Percentiles rank a stretch among this genome's conserved stretches.
Evolutionary conservation across 2,797 vertebrate genomes (phyloP).

Genomic region (Alca torda): DNA sequence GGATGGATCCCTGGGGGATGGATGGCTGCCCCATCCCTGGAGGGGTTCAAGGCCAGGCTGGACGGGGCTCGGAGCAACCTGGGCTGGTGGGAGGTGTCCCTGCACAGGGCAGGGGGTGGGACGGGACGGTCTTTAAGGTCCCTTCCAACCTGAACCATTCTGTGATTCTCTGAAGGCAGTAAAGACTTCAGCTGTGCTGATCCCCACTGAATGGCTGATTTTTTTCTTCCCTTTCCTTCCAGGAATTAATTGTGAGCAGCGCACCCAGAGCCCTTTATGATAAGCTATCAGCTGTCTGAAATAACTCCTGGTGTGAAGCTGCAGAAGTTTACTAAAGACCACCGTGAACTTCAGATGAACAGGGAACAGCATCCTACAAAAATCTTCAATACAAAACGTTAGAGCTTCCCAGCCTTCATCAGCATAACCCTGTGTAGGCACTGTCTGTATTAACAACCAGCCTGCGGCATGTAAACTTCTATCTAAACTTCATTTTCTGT

Average conservation of each 20-base stretch:
- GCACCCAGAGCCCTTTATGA: fast-evolving
- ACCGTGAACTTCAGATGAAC: neutral
- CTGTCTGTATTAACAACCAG: too few relatives aligned
- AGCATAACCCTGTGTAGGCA: fast-evolving
- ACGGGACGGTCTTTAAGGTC: neutral
- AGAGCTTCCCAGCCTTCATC: fast-evolving
- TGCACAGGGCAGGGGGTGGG: neutral
- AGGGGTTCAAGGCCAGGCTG: neutral
- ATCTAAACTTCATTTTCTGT: neutral
- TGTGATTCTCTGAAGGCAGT: fast-evolving
- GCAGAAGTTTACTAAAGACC: fast-evolving
- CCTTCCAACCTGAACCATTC: neutral
- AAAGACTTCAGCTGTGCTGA: fast-evolving
- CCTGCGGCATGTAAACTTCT: fast-evolving
- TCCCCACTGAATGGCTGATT: fast-evolving
- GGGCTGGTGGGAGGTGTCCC: neutral
- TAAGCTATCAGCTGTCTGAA: neutral
- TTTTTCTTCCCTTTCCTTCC: neutral
- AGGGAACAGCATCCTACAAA: neutral
- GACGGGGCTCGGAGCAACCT: neutral
- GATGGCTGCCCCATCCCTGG: too few relatives aligned
- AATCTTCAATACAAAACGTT: neutral
- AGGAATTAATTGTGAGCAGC: neutral
- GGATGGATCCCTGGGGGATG: too few relatives aligned
- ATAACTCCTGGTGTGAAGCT: neutral